These are phyloP conservation scores for Heterohyrax brucei DNA, from an alignment of 2,797 vertebrate genomes.

Conservation along the genomic window DNA sequence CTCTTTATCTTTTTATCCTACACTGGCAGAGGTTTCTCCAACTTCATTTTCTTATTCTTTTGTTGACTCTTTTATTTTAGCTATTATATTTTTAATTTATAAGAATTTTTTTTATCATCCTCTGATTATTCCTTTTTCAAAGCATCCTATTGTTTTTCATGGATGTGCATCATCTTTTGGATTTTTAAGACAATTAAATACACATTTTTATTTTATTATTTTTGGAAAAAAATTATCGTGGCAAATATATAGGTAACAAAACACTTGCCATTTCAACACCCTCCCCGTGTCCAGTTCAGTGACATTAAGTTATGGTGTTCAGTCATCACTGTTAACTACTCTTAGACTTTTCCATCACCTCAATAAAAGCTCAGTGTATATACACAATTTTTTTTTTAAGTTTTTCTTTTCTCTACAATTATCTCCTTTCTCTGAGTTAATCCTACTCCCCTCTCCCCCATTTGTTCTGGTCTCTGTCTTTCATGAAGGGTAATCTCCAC, in stretches of 20 bases:
- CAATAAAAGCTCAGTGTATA: too few relatives aligned
- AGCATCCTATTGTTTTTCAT: slow-evolving; percentile 20
- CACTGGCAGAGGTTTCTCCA: slow-evolving; percentile 1
- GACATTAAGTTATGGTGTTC: too few relatives aligned
- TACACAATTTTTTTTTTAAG: too few relatives aligned
- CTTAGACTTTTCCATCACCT: too few relatives aligned
- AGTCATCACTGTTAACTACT: too few relatives aligned
- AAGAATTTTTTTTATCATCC: not conserved
- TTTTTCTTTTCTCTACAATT: not conserved
- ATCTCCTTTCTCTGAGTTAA: not conserved
- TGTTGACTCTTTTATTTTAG: slow-evolving; percentile 41
- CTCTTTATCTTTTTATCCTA: slow-evolving; percentile 26
- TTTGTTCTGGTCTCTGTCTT: slow-evolving; percentile 18
- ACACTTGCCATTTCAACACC: too few relatives aligned
- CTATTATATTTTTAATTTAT: not conserved
- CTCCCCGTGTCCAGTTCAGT: too few relatives aligned
- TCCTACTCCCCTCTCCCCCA: not conserved
- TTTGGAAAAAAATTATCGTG: too few relatives aligned
- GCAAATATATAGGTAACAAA: too few relatives aligned
- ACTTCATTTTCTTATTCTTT: slow-evolving; percentile 51
- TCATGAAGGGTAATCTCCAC: not conserved
- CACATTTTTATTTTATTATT: not conserved
- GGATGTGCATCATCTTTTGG: not conserved
- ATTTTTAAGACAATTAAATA: not conserved
- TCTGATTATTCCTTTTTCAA: slow-evolving; percentile 42